Evolutionary conservation across 2,797 vertebrate species (phyloP), one percentile per base, ranked within the genome.

Genomic region (Psittacula echo): DNA sequence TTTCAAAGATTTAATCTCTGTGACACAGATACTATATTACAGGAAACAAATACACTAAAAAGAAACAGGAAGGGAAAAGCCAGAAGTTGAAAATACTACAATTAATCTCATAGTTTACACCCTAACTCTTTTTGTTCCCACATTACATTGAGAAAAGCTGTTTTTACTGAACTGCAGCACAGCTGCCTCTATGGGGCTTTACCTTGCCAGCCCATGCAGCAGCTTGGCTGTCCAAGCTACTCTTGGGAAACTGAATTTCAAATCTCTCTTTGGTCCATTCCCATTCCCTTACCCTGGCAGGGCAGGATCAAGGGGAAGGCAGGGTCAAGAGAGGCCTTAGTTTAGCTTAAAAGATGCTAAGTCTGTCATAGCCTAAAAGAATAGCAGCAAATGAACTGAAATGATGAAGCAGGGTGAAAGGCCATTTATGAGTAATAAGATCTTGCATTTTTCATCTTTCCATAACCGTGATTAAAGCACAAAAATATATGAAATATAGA

Each of bases 371-470:
- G 21, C 10, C 45, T 48, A 37, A 60, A 77, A 68, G 37, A 83
- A 34, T 1, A 74, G 37, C 13, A 81, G 32, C 80, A 81, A 68
- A 34, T 13, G 73, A 91, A 80, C 48, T 7, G 45, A 61, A 76
- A 73, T 24, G 45, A 13, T 72, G 61, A 68, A 87, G 62, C 14
- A 58, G 73, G 73, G 82, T 75, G 20, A 95, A 92, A 91, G 87
- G 53, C 21, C 45, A 29, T 67, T 75, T 80, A 71, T 74, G 68
- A 89, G 91, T 77, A 93, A 74, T n/a, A 50, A 92, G 37, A 29
- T n/a, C 54, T 71, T 51, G 34, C 42, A 42, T 53, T 91, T 94
- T 93, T 91, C 48, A 85, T 84, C 72, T 91, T 67, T 23, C 91
- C 22, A 5, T 30, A 39, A 71, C n/a, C 70, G 81, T 45, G 87